A percentile compares a stretch with the other conserved stretches of the same genome.
Conservation (phyloP, 2,888 invertebrate genomes). For the Byasa hedistus region DNA sequence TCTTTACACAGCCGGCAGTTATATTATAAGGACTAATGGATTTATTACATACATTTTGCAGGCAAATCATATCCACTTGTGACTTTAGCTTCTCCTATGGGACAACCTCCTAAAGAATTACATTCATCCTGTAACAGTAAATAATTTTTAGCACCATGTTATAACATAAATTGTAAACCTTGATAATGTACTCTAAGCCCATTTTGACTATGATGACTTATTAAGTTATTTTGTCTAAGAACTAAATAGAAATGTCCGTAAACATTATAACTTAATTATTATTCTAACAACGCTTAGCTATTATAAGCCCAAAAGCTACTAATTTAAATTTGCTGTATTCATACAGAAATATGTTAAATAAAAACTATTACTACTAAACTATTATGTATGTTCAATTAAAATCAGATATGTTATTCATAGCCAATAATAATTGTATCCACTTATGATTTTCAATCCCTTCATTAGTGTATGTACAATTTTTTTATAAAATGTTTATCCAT, state of each 20-base stretch:
- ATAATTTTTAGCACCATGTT: neutral
- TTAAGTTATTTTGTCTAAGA: too few species aligned
- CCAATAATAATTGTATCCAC: too few species aligned
- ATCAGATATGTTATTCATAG: too few species aligned
- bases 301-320: too few species aligned
- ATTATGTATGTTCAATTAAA: neutral
- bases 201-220: too few species aligned
- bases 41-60: conserved; percentile 86
- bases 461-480: neutral
- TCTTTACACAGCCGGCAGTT: neutral
- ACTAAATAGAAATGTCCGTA: neutral
- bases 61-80: conserved; percentile 91
- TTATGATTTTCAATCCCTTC: too few species aligned
- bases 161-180: neutral
- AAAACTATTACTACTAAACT: too few species aligned
- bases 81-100: conserved; percentile 90
- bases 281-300: neutral
- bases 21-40: neutral
- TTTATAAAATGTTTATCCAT: neutral
- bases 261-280: neutral
- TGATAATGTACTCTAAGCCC: too few species aligned
- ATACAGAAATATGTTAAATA: too few species aligned
- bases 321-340: too few species aligned
- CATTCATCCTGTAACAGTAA: conserved; percentile 82
- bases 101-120: conserved; percentile 84